phyloP scores from a whole-genome alignment of 2,113 vertebrate species.

The Hippolais icterina region DNA sequence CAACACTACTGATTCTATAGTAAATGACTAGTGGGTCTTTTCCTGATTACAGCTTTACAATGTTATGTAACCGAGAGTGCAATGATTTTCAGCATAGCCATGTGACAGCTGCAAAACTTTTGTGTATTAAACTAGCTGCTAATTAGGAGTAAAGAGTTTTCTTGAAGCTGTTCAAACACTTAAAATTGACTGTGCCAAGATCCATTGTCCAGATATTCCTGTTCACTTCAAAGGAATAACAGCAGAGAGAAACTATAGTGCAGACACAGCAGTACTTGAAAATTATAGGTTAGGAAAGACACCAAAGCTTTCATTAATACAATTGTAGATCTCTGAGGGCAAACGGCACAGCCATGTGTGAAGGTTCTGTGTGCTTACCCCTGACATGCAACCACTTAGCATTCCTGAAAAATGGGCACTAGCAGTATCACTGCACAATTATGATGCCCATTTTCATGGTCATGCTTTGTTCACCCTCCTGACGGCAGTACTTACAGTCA shows the following conservation, averaged over 20 bases:
- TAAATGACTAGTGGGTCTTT: not conserved
- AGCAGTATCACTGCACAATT: not conserved
- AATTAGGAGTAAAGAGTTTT: constrained; percentile 38
- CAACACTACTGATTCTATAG: not conserved
- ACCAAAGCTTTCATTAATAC: not conserved
- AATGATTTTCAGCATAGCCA: not conserved
- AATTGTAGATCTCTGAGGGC: not conserved
- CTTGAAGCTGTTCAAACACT: constrained; percentile 20
- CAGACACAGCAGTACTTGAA: not conserved
- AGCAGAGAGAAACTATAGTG: not conserved
- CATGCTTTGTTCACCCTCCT: not conserved
- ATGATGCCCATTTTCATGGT: not conserved
- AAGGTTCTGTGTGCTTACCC: not conserved
- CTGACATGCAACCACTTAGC: not conserved
- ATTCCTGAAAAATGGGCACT: not conserved
- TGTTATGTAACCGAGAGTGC: not conserved
- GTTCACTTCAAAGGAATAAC: constrained; percentile 11
- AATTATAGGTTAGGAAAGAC: constrained; percentile 5
- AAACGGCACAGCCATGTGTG: not conserved
- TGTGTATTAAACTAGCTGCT: not conserved
- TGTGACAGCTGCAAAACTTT: not conserved
- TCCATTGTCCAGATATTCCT: not conserved
- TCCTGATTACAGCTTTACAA: not conserved
- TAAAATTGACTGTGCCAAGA: constrained; percentile 11
- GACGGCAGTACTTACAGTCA: not conserved